A percentile compares a stretch with the other conserved stretches of the same genome.
phyloP scores from a whole-genome alignment of 2,797 vertebrate genomes.

The Phrynocephalus guinanensis region DNA sequence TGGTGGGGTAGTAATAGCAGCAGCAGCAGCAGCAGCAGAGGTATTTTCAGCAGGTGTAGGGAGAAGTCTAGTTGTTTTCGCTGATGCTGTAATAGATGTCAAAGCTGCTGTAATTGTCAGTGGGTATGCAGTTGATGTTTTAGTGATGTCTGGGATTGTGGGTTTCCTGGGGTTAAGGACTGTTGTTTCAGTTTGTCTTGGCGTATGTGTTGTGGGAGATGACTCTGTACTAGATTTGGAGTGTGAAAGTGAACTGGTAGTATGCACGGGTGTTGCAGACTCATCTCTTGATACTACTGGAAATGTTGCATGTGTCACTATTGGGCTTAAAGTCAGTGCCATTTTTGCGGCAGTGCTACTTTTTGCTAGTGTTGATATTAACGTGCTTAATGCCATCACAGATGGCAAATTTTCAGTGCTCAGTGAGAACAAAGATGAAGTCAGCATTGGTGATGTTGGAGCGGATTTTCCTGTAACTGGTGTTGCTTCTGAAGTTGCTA shows the following conservation, averaged over 20 bases:
- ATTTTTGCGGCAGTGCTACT: constrained; percentile 79
- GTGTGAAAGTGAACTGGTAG: constrained; percentile 63
- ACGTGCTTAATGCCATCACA: constrained; percentile 76
- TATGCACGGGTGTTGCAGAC: constrained; percentile 66
- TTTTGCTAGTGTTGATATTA: constrained; percentile 70
- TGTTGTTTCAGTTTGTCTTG: constrained; percentile 76
- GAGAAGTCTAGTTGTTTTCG: constrained; percentile 79
- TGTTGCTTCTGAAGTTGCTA: constrained; percentile 71
- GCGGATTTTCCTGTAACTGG: constrained; percentile 81
- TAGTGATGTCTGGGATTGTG: constrained; percentile 73
- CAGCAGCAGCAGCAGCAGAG: constrained; percentile 68
- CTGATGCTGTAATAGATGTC: constrained; percentile 80
- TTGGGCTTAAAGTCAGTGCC: constrained; percentile 67
- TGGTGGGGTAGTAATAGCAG: constrained; percentile 53
- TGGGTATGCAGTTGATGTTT: constrained; percentile 75
- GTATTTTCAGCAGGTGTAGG: constrained; percentile 72
- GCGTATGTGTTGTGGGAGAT: constrained; percentile 72
- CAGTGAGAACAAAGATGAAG: constrained; percentile 80
- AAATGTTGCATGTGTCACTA: constrained; percentile 70
- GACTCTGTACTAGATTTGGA: constrained; percentile 60
- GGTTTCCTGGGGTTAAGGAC: constrained; percentile 72
- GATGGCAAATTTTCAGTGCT: constrained; percentile 79
- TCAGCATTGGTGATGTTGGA: constrained; percentile 78
- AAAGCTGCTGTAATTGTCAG: constrained; percentile 81
- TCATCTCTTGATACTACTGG: constrained; percentile 67